These are phyloP conservation scores for Thymallus thymallus DNA, from an alignment of 2,113 vertebrate genomes.

Conservation along the genomic window DNA sequence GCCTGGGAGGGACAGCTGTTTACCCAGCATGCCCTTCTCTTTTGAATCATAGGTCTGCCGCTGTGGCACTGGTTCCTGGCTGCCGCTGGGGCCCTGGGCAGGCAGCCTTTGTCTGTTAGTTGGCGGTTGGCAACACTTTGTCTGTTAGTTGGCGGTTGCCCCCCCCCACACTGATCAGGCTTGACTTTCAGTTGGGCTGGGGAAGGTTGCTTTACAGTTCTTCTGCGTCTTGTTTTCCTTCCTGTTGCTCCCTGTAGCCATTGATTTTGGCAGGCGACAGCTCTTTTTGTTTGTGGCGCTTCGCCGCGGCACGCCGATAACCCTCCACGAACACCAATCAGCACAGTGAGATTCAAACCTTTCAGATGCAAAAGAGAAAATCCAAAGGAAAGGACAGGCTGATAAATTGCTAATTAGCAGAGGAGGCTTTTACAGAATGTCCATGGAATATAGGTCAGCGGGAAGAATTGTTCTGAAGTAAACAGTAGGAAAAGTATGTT, in stretches of 20 bases:
- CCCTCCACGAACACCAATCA: constrained; percentile 47
- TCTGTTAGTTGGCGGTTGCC: too few relatives aligned
- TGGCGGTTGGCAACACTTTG: neutral
- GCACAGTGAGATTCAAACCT: constrained; percentile 27
- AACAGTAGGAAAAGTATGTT: constrained; percentile 8
- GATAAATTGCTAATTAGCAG: constrained; percentile 60
- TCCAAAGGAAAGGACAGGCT: constrained; percentile 39
- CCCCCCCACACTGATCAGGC: neutral
- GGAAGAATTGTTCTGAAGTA: constrained; percentile 22
- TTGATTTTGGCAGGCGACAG: constrained; percentile 24
- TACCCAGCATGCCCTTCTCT: constrained; percentile 13
- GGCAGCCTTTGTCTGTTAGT: neutral
- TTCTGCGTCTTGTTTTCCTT: neutral
- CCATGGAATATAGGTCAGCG: constrained; percentile 37
- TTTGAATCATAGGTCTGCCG: constrained; percentile 6
- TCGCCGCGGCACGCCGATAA: constrained; percentile 11
- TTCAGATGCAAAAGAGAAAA: constrained; percentile 43
- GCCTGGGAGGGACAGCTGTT: neutral
- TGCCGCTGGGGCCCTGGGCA: neutral
- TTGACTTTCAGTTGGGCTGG: neutral
- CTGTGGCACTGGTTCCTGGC: neutral
- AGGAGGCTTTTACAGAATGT: constrained; percentile 26
- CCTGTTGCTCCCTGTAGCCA: constrained; percentile 16
- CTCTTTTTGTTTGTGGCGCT: neutral
- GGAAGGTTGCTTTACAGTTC: neutral